Conservation (phyloP, 2,888 invertebrate species). For the Xestia xanthographa region DNA sequence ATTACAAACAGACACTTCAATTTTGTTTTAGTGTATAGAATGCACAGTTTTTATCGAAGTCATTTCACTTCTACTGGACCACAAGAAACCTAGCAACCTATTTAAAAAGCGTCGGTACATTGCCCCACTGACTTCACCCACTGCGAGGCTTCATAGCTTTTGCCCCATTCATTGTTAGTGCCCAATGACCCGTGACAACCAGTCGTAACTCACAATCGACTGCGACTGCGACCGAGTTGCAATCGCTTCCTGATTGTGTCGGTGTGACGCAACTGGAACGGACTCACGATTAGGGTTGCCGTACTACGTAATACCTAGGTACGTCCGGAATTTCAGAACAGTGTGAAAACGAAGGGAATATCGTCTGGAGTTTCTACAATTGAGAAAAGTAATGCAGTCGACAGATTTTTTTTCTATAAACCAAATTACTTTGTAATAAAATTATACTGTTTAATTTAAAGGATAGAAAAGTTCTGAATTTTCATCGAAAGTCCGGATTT, state of each 20-base stretch:
- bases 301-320: too few relatives aligned
- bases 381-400: background rate
- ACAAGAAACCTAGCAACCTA: constrained; percentile 29
- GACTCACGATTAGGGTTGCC: constrained; percentile 15
- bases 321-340: background rate
- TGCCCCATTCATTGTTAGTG: constrained; percentile 65
- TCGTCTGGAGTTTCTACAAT: background rate
- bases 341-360: background rate
- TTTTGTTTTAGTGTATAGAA: too few relatives aligned
- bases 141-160: constrained; percentile 56
- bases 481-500: background rate
- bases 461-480: background rate
- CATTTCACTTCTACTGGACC: background rate
- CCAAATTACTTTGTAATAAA: background rate
- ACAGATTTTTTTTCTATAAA: background rate
- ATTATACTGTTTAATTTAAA: background rate
- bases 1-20: too few relatives aligned
- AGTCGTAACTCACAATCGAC: constrained; percentile 64
- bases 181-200: constrained; percentile 69
- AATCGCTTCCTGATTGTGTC: constrained; percentile 63
- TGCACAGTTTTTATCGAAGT: background rate
- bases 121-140: constrained; percentile 59
- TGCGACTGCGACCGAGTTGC: constrained; percentile 67
- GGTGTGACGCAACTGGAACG: constrained; percentile 63
- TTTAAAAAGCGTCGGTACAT: constrained; percentile 24